Percentiles rank a stretch among this genome's conserved stretches.
phyloP scores from a whole-genome alignment of 2,888 invertebrate genomes.

The Meiosimyza platycephala region DNA sequence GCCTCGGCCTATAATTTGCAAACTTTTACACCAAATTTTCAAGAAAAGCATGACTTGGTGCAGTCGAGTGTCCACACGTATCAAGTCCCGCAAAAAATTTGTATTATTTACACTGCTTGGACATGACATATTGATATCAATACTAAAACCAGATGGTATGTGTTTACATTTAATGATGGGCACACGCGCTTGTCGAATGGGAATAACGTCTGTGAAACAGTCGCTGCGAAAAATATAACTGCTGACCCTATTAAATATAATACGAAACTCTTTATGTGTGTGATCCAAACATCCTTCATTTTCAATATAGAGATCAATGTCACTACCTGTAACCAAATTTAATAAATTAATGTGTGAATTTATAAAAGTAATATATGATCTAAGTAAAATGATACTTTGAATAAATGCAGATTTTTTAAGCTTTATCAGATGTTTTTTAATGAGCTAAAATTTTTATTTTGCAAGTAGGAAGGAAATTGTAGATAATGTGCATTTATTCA shows the following conservation, averaged over 20 bases:
- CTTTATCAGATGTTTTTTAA: too few species aligned
- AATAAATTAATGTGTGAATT: too few species aligned
- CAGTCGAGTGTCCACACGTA: slow-evolving; percentile 72
- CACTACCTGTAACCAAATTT: slow-evolving; percentile 68
- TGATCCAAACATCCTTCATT: slow-evolving; percentile 9
- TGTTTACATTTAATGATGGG: slow-evolving; percentile 83
- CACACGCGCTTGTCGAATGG: slow-evolving; percentile 79
- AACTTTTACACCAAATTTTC: slow-evolving; percentile 79
- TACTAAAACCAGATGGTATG: slow-evolving; percentile 71
- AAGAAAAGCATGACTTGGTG: slow-evolving; percentile 73
- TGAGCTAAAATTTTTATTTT: too few species aligned
- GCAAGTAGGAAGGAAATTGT: too few species aligned
- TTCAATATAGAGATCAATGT: slow-evolving; percentile 77
- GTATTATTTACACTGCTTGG: slow-evolving; percentile 78
- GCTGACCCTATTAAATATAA: slow-evolving; percentile 63
- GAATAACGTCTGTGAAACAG: slow-evolving; percentile 67
- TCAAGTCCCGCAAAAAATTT: slow-evolving; percentile 72
- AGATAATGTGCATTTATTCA: too few species aligned
- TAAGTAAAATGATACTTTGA: background rate
- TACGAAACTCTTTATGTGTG: slow-evolving; percentile 27
- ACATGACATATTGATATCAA: slow-evolving; percentile 81
- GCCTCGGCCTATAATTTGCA: slow-evolving; percentile 67
- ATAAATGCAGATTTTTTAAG: background rate
- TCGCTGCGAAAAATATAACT: slow-evolving; percentile 65
- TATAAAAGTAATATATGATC: slow-evolving; percentile 10